Base-by-base conservation (phyloP, 1,140 invertebrate species). In the Meloidogyne exigua region DNA sequence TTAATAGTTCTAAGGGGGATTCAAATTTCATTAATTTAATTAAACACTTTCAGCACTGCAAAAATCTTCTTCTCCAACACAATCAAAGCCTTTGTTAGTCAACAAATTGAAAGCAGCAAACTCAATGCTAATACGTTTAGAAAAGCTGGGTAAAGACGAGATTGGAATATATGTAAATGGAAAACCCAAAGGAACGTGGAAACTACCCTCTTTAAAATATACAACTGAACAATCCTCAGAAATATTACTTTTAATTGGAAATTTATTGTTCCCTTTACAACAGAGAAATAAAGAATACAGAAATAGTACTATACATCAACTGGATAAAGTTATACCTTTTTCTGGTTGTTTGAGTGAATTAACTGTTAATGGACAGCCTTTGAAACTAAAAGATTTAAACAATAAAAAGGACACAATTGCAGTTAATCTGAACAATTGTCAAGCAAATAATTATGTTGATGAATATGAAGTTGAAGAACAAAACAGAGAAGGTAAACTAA, bases 261-360 rank as follows among this genome's bases (percentile, higher is more conserved):
- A 23, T 62, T 39, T 73, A 25, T 65, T 65, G n/a, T n/a, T n/a
- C 12, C 72, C 72, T 2, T 10, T 9, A 39, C 49, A 73, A 23
- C 26, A 65, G 57, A 15, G 36, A 57, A 71, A 2, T 2, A 26
- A 9, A 64, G 72, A 28, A 26, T 21, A 65, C 25, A 23, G 13
- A 25, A 64, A 73, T 73, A 36, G 5, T 64, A 3, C 39, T n/a
- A n/a, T n/a, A n/a, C n/a, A n/a, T 3, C 11, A 21, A 13, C 5
- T 73, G 1, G 11, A 36, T 1, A 23, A 23, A 28, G 57, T 28
- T 64, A 21, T 32, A 25, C 72, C 72, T n/a, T 64, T 73, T 65
- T 25, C 23, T 23, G 72, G 72, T 7, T 73, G 72, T 32, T 32
- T 73, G 72, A 65, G 65, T 42, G 21, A 73, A 36, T 32, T 73